Evolutionary conservation across 2,888 invertebrate genomes (phyloP), one percentile per base, ranked within the genome.

Genomic region (Stegana nigrithorax): DNA sequence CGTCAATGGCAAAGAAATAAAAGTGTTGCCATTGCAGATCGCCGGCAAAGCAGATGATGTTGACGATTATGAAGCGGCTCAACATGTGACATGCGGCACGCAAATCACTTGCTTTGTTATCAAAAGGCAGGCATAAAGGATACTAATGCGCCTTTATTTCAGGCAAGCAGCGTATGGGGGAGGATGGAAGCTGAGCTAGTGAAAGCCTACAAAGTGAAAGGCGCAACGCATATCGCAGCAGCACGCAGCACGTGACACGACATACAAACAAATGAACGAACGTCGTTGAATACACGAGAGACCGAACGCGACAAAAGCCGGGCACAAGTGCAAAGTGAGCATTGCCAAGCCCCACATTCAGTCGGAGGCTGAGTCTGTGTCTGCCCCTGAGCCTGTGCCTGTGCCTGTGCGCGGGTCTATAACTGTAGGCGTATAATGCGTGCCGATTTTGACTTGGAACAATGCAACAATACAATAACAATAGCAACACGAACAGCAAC

Each of bases 371-470:
- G 21, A 6, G 19, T 42, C 2, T 50, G 61, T 45, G 50, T 56
- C 51, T 69, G 65, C 4, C 6, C 29, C 6, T 26, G 29, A 7
- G 26, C 19, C 12, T n/a, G 12, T n/a, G 26, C 50, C 17, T 69
- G 67, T 63, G 70, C n/a, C n/a, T n/a, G n/a, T n/a, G n/a, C n/a
- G n/a, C n/a, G n/a, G n/a, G n/a, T n/a, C n/a, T n/a, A n/a, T n/a
- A n/a, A n/a, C n/a, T n/a, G n/a, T n/a, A 64, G 68, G 62, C 59
- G 36, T 67, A 64, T 75, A 74, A 70, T 74, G 76, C 78, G 66
- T 66, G 76, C 70, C 72, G 74, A 75, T 75, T 75, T 78, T 68
- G 67, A 14, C 42, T n/a, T n/a, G n/a, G n/a, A n/a, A n/a, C n/a
- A n/a, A n/a, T n/a, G n/a, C n/a, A n/a, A n/a, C n/a, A n/a, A n/a